Conservation (phyloP, 2,888 invertebrate species). For the Meiosimyza decipiens region DNA sequence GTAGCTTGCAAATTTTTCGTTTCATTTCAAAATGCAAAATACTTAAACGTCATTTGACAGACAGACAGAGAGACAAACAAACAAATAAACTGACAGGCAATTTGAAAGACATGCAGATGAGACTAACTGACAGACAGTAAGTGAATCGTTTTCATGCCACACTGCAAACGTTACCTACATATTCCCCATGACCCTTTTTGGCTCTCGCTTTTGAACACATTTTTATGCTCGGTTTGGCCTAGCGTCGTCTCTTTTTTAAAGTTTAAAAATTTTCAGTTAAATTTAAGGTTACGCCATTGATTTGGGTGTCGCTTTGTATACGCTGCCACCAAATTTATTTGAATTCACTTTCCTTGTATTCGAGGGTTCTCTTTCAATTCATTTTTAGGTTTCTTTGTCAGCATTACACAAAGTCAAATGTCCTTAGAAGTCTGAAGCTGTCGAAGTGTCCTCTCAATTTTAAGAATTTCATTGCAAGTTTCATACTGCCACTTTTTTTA, state of each 20-base stretch:
- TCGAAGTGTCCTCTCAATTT: conserved; percentile 12
- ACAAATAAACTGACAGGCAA: no score
- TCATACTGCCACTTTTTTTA: no score
- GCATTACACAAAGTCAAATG: neutral
- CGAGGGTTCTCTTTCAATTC: no score
- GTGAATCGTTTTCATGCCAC: neutral
- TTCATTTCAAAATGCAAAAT: conserved; percentile 11
- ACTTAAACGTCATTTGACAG: neutral
- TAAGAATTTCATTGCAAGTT: no score
- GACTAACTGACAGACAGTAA: neutral
- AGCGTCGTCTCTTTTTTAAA: no score
- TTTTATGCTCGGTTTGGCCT: no score
- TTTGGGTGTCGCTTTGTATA: neutral
- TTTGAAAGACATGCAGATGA: neutral
- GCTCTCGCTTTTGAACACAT: no score
- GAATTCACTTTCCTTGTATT: no score
- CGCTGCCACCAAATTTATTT: neutral
- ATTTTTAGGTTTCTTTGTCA: neutral
- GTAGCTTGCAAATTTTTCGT: conserved; percentile 18
- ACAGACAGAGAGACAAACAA: no score
- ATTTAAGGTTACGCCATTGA: neutral
- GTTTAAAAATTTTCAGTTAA: neutral
- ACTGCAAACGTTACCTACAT: neutral
- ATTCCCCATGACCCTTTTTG: no score
- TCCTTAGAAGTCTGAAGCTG: conserved; percentile 18